phyloP scores from a whole-genome alignment of 2,113 vertebrate genomes.

The Charadrius vociferus region DNA sequence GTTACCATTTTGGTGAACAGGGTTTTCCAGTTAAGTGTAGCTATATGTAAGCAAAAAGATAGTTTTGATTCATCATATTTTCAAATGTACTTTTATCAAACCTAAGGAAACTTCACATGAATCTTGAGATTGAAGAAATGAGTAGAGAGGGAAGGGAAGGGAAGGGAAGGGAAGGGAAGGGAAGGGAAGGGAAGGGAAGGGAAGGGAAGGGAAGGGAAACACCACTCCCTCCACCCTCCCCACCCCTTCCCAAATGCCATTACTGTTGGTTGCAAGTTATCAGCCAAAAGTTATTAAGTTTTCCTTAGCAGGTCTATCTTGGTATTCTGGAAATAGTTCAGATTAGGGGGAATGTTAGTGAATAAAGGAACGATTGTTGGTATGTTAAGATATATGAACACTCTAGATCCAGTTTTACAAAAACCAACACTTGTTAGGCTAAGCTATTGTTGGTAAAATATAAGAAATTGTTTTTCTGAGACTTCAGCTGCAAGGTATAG shows the following conservation, averaged over 20 bases:
- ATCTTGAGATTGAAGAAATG: neutral
- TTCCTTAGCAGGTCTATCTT: neutral
- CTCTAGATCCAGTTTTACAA: neutral
- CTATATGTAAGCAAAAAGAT: neutral
- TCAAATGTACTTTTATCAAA: neutral
- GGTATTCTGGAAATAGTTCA: neutral
- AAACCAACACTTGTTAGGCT: neutral
- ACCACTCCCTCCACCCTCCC: neutral
- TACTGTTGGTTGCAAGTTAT: neutral
- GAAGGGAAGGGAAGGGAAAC: no score
- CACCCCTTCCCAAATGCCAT: neutral
- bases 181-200: no score
- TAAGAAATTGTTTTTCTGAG: neutral
- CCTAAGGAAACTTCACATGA: neutral
- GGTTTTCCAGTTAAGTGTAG: neutral
- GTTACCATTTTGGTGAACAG: neutral
- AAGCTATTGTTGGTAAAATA: neutral
- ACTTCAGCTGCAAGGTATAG: neutral
- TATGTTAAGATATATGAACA: neutral
- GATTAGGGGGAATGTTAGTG: neutral
- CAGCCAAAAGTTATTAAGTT: neutral
- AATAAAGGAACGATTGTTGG: neutral
- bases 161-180: no score
- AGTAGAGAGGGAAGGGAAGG: no score
- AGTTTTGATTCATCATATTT: neutral